These are phyloP conservation scores for Channallabes apus DNA, from an alignment of 2,797 vertebrate species.

Conservation along the genomic window DNA sequence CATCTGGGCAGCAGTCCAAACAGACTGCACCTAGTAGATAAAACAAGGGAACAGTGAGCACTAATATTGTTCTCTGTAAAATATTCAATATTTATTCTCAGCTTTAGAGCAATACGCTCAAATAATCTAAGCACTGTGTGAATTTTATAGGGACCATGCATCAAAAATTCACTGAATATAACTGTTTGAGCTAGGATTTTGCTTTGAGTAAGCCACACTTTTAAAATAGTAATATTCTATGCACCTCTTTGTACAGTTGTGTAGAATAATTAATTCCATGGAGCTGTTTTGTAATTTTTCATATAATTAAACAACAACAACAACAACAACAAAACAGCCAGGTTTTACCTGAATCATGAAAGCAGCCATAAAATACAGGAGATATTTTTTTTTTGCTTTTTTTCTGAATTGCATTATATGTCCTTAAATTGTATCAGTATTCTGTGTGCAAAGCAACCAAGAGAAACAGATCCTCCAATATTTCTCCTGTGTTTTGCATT, in stretches of 20 bases:
- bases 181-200: neutral
- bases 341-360: neutral
- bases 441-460: neutral
- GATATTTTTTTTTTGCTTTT: neutral
- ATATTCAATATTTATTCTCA: slow-evolving; percentile 35
- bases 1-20: slow-evolving; percentile 70
- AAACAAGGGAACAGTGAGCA: slow-evolving; percentile 58
- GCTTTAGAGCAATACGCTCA: slow-evolving; percentile 30
- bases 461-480: neutral
- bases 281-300: neutral
- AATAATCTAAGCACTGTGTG: slow-evolving; percentile 25
- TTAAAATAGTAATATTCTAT: neutral
- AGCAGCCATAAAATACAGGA: slow-evolving; percentile 2
- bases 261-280: neutral
- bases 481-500: neutral
- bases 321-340: neutral
- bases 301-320: neutral
- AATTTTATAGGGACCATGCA: slow-evolving; percentile 2
- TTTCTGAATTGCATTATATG: neutral
- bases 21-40: slow-evolving; percentile 65
- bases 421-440: neutral
- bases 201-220: neutral
- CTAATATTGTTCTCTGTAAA: slow-evolving; percentile 60
- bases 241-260: neutral
- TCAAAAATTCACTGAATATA: slow-evolving; percentile 3